A percentile compares a stretch with the other conserved stretches of the same genome.
Evolutionary conservation across 2,797 vertebrate genomes (phyloP).

Genomic region (Pangasius sanitwongsei): DNA sequence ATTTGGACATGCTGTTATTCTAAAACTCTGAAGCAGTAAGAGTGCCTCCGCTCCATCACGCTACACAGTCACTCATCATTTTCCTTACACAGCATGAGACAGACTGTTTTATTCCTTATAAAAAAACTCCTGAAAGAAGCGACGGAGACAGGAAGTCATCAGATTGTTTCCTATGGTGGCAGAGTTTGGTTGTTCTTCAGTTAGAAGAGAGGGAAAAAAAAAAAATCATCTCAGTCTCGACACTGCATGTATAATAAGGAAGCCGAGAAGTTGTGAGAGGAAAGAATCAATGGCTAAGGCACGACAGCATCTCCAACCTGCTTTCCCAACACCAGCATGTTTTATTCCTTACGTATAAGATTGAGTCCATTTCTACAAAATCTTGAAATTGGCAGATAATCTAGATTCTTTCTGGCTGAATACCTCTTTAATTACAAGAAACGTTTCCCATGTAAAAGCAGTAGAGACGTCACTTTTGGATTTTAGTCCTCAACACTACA

Average conservation of each 20-base stretch:
- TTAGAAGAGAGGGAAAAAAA: neutral
- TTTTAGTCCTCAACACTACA: neutral
- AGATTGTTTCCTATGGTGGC: too few relatives aligned
- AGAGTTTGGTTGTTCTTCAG: neutral
- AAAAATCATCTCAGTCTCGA: neutral
- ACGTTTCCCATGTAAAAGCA: neutral
- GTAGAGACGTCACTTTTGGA: neutral
- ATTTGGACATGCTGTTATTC: neutral
- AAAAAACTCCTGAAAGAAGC: neutral
- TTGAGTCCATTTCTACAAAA: neutral
- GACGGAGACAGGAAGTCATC: neutral
- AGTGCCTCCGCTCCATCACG: too few relatives aligned
- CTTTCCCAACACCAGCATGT: neutral
- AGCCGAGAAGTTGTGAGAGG: neutral
- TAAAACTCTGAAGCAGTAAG: neutral
- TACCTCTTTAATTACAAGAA: neutral
- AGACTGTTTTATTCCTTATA: neutral
- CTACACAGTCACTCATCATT: neutral
- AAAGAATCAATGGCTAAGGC: neutral
- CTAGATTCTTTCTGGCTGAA: neutral
- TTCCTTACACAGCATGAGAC: neutral
- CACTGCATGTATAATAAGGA: neutral
- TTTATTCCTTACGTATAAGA: neutral
- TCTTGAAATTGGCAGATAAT: neutral
- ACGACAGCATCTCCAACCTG: neutral